A percentile compares a stretch with the other conserved stretches of the same genome.
These are phyloP conservation scores for Cataglyphis rosenhaueri DNA, from an alignment of 2,888 invertebrate species.

Conservation along the genomic window DNA sequence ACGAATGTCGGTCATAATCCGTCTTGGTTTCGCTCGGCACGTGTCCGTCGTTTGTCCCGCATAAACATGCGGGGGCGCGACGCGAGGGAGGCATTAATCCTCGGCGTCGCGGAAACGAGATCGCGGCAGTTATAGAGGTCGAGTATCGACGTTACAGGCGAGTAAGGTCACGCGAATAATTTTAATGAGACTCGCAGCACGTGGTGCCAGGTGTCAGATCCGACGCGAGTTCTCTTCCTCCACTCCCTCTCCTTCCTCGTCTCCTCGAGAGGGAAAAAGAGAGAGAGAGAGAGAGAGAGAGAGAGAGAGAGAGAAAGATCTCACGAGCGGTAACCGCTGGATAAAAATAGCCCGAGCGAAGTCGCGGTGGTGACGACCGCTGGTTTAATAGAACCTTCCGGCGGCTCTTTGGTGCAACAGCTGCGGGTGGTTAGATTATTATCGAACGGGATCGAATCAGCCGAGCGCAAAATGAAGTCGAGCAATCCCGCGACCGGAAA, in stretches of 20 bases:
- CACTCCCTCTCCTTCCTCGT: slow-evolving; percentile 16
- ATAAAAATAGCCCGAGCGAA: slow-evolving; percentile 49
- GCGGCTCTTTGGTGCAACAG: slow-evolving; percentile 29
- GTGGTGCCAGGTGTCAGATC: slow-evolving; percentile 12
- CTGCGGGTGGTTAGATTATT: slow-evolving; percentile 52
- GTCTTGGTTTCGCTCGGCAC: slow-evolving; percentile 16
- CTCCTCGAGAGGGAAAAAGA: neutral
- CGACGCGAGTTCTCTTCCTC: slow-evolving; percentile 14
- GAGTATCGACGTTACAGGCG: neutral
- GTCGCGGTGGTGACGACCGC: slow-evolving; percentile 31
- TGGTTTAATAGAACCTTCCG: slow-evolving; percentile 37
- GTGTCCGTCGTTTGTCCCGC: slow-evolving; percentile 10
- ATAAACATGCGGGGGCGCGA: neutral
- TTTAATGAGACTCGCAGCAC: slow-evolving; percentile 5
- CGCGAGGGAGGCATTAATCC: neutral
- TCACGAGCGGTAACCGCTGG: slow-evolving; percentile 33
- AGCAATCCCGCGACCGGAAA: slow-evolving; percentile 21
- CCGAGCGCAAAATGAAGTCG: slow-evolving; percentile 42
- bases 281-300: neutral
- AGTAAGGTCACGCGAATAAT: neutral
- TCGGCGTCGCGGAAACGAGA: neutral
- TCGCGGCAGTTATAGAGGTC: neutral
- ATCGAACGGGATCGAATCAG: slow-evolving; percentile 45
- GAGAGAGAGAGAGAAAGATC: neutral
- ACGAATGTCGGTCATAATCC: neutral